Evolutionary conservation across 1,140 invertebrate genomes (phyloP).

Genomic region (Gryon sp.): DNA sequence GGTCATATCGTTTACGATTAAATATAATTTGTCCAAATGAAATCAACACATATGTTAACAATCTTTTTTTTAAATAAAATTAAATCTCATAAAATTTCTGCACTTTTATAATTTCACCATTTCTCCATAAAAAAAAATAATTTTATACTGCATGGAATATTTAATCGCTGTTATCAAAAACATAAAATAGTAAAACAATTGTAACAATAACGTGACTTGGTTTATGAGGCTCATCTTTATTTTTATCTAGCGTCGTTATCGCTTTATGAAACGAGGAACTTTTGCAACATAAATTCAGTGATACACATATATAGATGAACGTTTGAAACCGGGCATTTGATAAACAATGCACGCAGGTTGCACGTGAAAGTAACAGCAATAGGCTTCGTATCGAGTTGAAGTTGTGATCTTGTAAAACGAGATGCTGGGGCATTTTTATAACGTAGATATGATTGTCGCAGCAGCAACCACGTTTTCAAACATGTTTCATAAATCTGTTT

Average conservation of each 20-base stretch:
- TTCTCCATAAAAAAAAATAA: too few relatives aligned
- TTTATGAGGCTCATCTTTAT: conserved; percentile 43
- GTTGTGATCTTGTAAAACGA: conserved; percentile 36
- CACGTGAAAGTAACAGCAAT: conserved; percentile 59
- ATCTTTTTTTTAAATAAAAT: too few relatives aligned
- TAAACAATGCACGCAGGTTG: conserved; percentile 54
- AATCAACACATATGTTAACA: too few relatives aligned
- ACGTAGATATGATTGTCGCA: conserved; percentile 14
- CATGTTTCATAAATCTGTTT: conserved; percentile 20
- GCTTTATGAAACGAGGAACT: conserved; percentile 30
- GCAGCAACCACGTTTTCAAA: conserved; percentile 24
- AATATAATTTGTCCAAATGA: too few relatives aligned
- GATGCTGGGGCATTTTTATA: conserved; percentile 22
- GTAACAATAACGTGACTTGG: conserved; percentile 9
- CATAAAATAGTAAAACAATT: too few relatives aligned
- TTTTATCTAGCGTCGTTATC: conserved; percentile 52
- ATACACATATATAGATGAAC: conserved; percentile 48
- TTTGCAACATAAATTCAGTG: conserved; percentile 35
- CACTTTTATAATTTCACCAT: too few relatives aligned
- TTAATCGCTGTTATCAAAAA: too few relatives aligned
- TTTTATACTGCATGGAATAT: too few relatives aligned
- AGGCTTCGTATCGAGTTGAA: conserved; percentile 3
- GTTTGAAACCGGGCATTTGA: conserved; percentile 29
- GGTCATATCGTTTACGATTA: too few relatives aligned
- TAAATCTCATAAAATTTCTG: too few relatives aligned